Evolutionary conservation across 2,888 invertebrate genomes (phyloP).

Genomic region (Plebejus argus): DNA sequence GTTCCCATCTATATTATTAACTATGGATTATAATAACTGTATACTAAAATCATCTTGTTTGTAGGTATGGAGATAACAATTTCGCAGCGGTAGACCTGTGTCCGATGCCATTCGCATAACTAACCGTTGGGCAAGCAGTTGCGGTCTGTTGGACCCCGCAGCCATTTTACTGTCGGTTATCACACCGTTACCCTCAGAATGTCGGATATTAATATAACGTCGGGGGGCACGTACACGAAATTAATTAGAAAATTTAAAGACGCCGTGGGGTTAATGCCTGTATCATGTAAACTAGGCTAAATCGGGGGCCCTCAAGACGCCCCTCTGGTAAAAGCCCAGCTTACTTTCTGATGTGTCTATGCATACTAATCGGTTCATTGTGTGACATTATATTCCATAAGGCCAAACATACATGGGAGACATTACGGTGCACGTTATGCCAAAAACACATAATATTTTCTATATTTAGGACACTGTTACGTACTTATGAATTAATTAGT

Average conservation of each 20-base stretch:
- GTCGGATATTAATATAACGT: conserved; percentile 46
- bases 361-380: conserved; percentile 5
- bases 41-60: not conserved
- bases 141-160: conserved; percentile 59
- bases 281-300: conserved; percentile 17
- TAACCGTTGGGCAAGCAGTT: conserved; percentile 54
- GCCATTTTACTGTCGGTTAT: conserved; percentile 59
- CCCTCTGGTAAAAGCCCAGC: not conserved
- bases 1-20: too few species aligned
- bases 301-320: not conserved
- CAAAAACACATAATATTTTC: not conserved
- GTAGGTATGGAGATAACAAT: conserved; percentile 28
- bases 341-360: conserved; percentile 22
- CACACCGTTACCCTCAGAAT: conserved; percentile 54
- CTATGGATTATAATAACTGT: too few species aligned
- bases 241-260: conserved; percentile 34
- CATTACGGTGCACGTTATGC: not conserved
- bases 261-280: not conserved
- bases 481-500: too few species aligned
- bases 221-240: conserved; percentile 37
- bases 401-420: not conserved
- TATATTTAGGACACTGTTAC: too few species aligned
- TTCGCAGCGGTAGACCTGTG: conserved; percentile 40
- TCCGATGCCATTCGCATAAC: conserved; percentile 57
- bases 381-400: not conserved